These are phyloP conservation scores for Pelagia noctiluca DNA, from an alignment of 30 jellyfish, hydroid and myxozoan genomes.

Conservation along the genomic window DNA sequence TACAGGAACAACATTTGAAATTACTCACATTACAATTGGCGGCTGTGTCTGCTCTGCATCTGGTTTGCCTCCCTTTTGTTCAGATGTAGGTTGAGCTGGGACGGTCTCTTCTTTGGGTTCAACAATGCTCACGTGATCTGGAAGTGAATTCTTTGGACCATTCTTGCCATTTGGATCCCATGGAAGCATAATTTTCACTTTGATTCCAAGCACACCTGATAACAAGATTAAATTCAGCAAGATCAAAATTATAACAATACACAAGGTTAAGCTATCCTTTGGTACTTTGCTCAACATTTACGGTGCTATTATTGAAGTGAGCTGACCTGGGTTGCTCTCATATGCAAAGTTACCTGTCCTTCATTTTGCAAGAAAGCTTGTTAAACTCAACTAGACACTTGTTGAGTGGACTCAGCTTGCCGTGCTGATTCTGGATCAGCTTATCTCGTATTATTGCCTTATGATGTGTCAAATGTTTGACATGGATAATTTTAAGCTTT, in stretches of 20 bases:
- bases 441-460: too few species aligned
- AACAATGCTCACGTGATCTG: conserved; percentile 96
- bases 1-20: neutral
- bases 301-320: too few species aligned
- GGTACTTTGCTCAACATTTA: too few species aligned
- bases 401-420: too few species aligned
- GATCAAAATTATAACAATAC: neutral
- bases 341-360: too few species aligned
- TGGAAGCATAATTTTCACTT: conserved; percentile 95
- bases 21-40: conserved; percentile 66
- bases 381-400: too few species aligned
- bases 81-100: conserved; percentile 92
- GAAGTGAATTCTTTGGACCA: conserved; percentile 97
- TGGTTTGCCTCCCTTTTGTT: conserved; percentile 91
- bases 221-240: neutral
- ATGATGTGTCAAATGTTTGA: too few species aligned
- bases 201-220: conserved; percentile 95
- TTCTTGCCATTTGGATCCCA: conserved; percentile 99
- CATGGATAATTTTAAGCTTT: too few species aligned
- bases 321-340: too few species aligned
- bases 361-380: too few species aligned
- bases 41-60: conserved; percentile 68
- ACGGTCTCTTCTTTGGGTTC: conserved; percentile 92
- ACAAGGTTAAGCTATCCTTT: neutral
- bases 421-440: too few species aligned